Evolutionary conservation across 2,113 vertebrate species (phyloP).

Genomic region (Mesoclemmys tuberculata): DNA sequence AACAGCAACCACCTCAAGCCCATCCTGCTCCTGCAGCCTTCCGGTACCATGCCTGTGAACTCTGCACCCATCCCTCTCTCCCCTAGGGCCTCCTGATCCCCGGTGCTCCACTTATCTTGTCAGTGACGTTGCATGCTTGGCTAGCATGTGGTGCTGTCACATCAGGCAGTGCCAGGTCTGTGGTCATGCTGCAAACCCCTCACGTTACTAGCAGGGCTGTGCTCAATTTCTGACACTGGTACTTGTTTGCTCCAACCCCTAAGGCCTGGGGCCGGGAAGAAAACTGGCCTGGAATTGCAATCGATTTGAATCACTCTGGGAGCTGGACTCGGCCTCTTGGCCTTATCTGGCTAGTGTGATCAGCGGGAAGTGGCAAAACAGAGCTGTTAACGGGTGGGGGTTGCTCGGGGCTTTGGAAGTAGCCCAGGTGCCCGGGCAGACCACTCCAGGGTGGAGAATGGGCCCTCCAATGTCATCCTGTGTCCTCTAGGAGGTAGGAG

Average conservation of each 20-base stretch:
- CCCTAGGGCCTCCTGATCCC: too few relatives aligned
- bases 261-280: not conserved
- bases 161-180: not conserved
- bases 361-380: not conserved
- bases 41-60: slow-evolving; percentile 74
- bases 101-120: not conserved
- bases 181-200: not conserved
- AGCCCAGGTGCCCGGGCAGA: not conserved
- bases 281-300: not conserved
- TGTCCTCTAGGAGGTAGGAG: not conserved
- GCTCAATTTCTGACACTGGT: not conserved
- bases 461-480: not conserved
- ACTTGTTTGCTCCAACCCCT: not conserved
- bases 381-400: not conserved
- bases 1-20: slow-evolving; percentile 92
- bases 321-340: not conserved
- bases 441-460: not conserved
- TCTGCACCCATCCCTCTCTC: not conserved
- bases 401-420: not conserved
- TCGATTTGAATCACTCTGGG: not conserved
- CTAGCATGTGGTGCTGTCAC: accelerated
- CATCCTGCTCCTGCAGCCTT: slow-evolving; percentile 85
- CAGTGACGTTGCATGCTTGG: not conserved
- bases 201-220: not conserved
- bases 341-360: not conserved